Percentiles rank a stretch among this genome's conserved stretches.
phyloP scores from a whole-genome alignment of 2,797 vertebrate genomes.

The Schizopygopsis pylzovi region DNA sequence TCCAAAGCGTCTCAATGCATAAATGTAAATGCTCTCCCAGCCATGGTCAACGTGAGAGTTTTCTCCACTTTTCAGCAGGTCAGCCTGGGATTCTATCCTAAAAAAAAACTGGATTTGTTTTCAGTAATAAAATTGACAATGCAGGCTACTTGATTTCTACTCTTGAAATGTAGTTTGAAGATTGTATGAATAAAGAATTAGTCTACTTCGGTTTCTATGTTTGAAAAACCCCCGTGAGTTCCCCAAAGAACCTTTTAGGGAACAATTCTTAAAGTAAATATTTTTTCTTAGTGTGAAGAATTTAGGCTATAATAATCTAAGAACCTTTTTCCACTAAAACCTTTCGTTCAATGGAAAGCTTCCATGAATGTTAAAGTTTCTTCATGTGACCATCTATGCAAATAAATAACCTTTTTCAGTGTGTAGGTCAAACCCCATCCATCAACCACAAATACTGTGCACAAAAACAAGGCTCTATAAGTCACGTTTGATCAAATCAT shows the following conservation, averaged over 20 bases:
- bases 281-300: not conserved
- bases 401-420: not conserved
- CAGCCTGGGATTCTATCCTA: not conserved
- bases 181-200: not conserved
- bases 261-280: not conserved
- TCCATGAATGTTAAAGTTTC: not conserved
- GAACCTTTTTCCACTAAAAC: not conserved
- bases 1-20: no score
- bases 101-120: not conserved
- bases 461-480: not conserved
- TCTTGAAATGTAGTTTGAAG: not conserved
- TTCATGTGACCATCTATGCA: not conserved
- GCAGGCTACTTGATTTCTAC: not conserved
- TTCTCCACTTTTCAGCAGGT: not conserved
- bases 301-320: not conserved
- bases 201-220: not conserved
- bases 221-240: not conserved
- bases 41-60: no score
- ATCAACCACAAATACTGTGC: not conserved
- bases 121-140: not conserved
- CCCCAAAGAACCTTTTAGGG: not conserved
- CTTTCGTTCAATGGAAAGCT: not conserved
- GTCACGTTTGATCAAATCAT: not conserved
- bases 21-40: not conserved
- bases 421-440: not conserved